These are phyloP conservation scores for Epirrita christyi DNA, from an alignment of 2,888 invertebrate genomes.

Conservation along the genomic window DNA sequence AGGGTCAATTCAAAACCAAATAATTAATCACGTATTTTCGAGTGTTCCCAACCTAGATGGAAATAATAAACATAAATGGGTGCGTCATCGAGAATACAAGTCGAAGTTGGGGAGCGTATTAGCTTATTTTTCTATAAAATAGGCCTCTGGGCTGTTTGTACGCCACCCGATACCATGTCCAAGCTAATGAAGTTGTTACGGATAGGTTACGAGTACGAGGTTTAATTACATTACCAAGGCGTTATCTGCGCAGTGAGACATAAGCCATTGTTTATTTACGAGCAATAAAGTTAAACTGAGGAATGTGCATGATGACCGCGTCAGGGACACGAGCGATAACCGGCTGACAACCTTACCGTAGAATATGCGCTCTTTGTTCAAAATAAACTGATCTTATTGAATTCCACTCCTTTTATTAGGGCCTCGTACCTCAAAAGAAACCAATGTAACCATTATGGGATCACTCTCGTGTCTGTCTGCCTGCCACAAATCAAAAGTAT, in stretches of 20 bases:
- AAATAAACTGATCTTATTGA: no score
- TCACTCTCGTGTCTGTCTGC: no score
- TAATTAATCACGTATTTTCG: no score
- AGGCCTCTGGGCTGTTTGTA: constrained; percentile 4
- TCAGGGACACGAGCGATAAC: constrained; percentile 26
- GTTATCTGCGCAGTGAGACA: constrained; percentile 26
- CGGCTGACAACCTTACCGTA: constrained; percentile 25
- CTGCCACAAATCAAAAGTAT: no score
- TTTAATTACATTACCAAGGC: constrained; percentile 20
- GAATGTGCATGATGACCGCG: constrained; percentile 20
- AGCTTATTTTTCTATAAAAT: not conserved
- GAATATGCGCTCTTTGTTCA: not conserved
- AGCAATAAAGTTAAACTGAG: constrained; percentile 19
- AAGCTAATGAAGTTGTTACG: constrained; percentile 23
- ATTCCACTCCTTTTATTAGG: no score
- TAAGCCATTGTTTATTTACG: constrained; percentile 28
- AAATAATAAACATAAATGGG: no score
- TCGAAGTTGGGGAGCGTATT: not conserved
- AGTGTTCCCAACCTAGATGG: no score
- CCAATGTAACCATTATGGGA: no score
- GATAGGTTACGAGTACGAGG: constrained; percentile 20
- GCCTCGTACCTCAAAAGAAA: no score
- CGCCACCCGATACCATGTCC: constrained; percentile 18
- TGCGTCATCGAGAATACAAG: no score
- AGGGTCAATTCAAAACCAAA: no score